phyloP scores from a whole-genome alignment of 2,113 vertebrate species.

The Ammodramus savannarum region DNA sequence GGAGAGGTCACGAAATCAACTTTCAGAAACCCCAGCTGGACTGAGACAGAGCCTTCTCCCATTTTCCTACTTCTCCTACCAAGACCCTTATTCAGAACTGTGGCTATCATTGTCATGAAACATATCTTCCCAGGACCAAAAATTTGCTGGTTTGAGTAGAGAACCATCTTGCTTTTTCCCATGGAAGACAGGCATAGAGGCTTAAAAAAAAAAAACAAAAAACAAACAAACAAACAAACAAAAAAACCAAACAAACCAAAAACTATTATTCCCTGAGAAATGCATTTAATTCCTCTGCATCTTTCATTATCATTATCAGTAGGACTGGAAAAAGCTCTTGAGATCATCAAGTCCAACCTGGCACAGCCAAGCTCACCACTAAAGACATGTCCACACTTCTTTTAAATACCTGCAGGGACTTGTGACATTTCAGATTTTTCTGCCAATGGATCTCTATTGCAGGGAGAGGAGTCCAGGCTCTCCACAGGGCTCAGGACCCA shows the following conservation, averaged over 20 bases:
- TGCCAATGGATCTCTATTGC: accelerated
- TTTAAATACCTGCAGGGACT: neutral
- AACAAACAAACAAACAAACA: neutral
- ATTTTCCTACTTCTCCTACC: neutral
- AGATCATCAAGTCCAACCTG: accelerated
- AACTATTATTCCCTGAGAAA: neutral
- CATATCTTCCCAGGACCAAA: neutral
- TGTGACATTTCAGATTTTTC: neutral
- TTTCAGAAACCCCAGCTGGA: neutral
- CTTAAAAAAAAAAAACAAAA: accelerated
- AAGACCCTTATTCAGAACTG: neutral
- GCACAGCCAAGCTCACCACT: neutral
- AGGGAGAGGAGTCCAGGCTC: neutral
- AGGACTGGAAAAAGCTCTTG: neutral
- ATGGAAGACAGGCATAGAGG: neutral
- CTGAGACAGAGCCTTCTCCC: neutral
- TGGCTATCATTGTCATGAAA: neutral
- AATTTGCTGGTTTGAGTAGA: neutral
- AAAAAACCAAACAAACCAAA: neutral
- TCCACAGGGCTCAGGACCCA: neutral
- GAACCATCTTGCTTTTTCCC: neutral
- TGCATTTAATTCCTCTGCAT: neutral
- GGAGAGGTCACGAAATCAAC: neutral
- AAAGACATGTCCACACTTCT: neutral
- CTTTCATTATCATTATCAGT: neutral